Evolutionary conservation across 2,113 vertebrate species (phyloP).

Genomic region (Anhinga anhinga): DNA sequence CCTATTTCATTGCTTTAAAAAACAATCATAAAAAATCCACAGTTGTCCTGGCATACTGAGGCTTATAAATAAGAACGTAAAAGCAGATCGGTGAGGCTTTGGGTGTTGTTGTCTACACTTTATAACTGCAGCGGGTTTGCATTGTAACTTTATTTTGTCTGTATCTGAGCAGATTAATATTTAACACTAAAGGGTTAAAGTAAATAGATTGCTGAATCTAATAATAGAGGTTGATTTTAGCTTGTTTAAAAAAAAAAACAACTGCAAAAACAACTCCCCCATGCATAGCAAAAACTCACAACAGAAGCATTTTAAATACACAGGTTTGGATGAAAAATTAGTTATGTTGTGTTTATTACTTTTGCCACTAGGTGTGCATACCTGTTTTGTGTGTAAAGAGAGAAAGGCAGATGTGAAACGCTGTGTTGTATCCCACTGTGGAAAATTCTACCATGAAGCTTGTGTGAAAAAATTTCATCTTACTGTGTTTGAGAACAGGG

Average conservation of each 20-base stretch:
- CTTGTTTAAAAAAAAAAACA: background rate
- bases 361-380: conserved; percentile 80
- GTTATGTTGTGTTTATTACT: background rate
- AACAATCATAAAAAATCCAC: background rate
- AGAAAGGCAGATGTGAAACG: conserved; percentile 83
- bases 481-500: conserved; percentile 89
- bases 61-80: background rate
- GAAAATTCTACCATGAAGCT: conserved; percentile 93
- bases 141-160: background rate
- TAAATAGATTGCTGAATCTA: background rate
- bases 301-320: background rate
- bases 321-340: background rate
- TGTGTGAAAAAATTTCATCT: conserved; percentile 86
- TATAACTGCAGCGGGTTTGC: background rate
- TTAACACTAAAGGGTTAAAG: background rate
- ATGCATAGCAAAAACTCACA: background rate
- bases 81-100: background rate
- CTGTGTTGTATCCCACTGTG: conserved; percentile 89
- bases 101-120: background rate
- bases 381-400: conserved; percentile 92
- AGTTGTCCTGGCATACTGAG: background rate
- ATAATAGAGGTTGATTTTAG: background rate
- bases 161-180: background rate
- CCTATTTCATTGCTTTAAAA: background rate
- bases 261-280: background rate